Conservation (phyloP, 53 echinoderm and acorn worm species). For the Stichopus horrens region DNA sequence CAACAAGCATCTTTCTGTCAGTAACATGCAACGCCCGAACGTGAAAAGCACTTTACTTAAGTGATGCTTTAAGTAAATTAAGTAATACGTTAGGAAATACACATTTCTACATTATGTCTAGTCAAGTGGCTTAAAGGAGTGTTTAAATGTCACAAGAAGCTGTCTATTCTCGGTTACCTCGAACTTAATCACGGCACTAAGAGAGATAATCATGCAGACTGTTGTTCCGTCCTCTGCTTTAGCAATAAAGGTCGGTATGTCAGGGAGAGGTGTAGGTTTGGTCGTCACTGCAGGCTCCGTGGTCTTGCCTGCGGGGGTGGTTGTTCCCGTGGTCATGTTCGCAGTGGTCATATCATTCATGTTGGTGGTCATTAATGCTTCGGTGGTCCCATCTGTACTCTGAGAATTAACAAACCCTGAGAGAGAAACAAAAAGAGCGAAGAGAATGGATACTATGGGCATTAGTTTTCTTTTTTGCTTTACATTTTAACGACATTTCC, state of each 20-base stretch:
- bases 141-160: background rate
- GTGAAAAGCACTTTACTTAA: too few relatives aligned
- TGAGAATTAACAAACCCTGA: background rate
- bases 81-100: too few relatives aligned
- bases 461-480: too few relatives aligned
- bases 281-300: background rate
- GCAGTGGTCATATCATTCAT: background rate
- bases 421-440: background rate
- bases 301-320: background rate
- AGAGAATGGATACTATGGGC: background rate
- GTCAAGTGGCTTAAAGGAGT: too few relatives aligned
- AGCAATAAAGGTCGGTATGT: background rate
- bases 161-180: background rate
- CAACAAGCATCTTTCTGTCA: too few relatives aligned
- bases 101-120: too few relatives aligned
- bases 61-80: too few relatives aligned
- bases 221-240: background rate
- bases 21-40: too few relatives aligned
- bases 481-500: too few relatives aligned
- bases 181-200: background rate
- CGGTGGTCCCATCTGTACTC: background rate
- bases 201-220: slow-evolving; percentile 12
- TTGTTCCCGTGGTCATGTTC: background rate
- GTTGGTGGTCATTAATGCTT: background rate
- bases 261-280: background rate